Percentiles rank a stretch among this genome's conserved stretches.
These are phyloP conservation scores for Clostera curtula DNA, from an alignment of 2,888 invertebrate species.

Conservation along the genomic window DNA sequence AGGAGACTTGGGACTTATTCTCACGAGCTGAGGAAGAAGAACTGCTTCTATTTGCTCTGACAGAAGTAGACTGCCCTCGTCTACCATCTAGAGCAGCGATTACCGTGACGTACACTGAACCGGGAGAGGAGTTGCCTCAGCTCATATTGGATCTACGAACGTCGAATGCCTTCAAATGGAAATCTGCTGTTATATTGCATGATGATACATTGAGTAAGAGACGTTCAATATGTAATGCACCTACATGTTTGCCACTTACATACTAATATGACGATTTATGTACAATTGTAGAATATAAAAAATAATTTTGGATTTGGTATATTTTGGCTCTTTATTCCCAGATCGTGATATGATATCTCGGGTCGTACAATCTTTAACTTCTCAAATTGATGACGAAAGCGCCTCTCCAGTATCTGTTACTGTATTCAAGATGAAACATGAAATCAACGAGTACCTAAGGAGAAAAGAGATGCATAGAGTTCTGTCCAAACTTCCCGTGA, in stretches of 20 bases:
- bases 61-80: conserved; percentile 86
- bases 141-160: conserved; percentile 83
- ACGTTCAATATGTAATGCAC: too few species aligned
- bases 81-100: conserved; percentile 80
- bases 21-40: conserved; percentile 77
- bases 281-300: too few species aligned
- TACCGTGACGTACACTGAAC: conserved; percentile 79
- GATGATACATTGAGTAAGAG: conserved; percentile 83
- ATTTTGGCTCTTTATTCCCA: too few species aligned
- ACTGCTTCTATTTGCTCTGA: conserved; percentile 82
- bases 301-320: too few species aligned
- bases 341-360: conserved; percentile 79
- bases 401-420: conserved; percentile 62
- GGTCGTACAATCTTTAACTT: conserved; percentile 76
- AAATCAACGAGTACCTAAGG: conserved; percentile 56
- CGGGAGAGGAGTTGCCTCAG: conserved; percentile 85
- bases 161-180: conserved; percentile 80
- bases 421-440: conserved; percentile 70
- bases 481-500: conserved; percentile 58
- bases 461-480: conserved; percentile 60
- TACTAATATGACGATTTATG: too few species aligned
- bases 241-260: too few species aligned
- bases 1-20: conserved; percentile 83
- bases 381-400: conserved; percentile 57
- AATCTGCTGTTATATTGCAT: conserved; percentile 80